Percentiles rank a stretch among this genome's conserved stretches.
Conservation (phyloP, 2,113 vertebrate genomes). For the human (Homo sapiens) region DNA sequence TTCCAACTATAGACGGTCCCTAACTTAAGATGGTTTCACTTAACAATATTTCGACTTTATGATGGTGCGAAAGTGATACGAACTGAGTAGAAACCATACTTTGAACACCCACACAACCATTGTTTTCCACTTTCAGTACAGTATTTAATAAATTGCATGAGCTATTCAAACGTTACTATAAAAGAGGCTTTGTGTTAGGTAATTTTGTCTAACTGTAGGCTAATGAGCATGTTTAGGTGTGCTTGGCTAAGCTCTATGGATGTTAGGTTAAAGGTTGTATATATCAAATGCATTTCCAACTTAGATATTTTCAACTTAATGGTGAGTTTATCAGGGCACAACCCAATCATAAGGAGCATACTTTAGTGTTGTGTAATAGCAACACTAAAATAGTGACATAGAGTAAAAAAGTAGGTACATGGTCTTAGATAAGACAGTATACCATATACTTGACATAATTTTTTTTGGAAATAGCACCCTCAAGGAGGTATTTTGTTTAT, state of each 20-base stretch:
- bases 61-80: background rate
- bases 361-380: background rate
- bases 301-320: background rate
- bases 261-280: background rate
- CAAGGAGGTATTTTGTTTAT: constrained; percentile 3
- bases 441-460: background rate
- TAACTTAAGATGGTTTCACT: background rate
- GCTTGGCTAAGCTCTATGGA: background rate
- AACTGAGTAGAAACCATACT: background rate
- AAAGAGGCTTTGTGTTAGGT: background rate
- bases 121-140: background rate
- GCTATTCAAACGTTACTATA: background rate
- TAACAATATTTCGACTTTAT: background rate
- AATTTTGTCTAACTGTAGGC: background rate
- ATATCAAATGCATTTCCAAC: background rate
- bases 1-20: background rate
- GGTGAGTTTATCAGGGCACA: background rate
- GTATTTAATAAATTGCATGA: background rate
- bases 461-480: background rate
- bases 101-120: background rate
- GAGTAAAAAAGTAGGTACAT: background rate
- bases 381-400: background rate
- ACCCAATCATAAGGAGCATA: background rate
- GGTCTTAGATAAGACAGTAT: background rate
- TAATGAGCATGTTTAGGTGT: background rate